Evolutionary conservation across 2,888 invertebrate genomes (phyloP).

Genomic region (Choreutis nemorana): DNA sequence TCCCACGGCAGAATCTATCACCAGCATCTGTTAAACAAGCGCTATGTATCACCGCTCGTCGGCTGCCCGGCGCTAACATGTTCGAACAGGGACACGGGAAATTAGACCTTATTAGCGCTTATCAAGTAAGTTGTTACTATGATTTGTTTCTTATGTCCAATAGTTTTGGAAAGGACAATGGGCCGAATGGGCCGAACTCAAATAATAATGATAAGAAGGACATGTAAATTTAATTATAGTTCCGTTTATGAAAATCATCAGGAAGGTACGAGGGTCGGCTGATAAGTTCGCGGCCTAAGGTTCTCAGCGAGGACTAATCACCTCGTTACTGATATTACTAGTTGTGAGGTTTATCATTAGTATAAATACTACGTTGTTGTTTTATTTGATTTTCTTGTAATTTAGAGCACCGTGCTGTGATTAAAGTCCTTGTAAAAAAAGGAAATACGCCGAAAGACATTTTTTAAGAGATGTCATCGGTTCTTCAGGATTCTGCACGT

Average conservation of each 20-base stretch:
- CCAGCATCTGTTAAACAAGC: slow-evolving; percentile 97
- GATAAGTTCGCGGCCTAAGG: too few relatives aligned
- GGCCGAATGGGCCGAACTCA: too few relatives aligned
- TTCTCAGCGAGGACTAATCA: too few relatives aligned
- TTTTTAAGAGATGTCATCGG: neutral
- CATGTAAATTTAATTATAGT: neutral
- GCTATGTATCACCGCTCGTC: slow-evolving; percentile 86
- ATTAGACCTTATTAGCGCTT: slow-evolving; percentile 88
- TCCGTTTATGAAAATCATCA: neutral
- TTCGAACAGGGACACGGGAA: slow-evolving; percentile 98
- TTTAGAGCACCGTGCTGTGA: too few relatives aligned
- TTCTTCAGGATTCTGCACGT: neutral
- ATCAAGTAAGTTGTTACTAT: slow-evolving; percentile 63
- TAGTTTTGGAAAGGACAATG: too few relatives aligned
- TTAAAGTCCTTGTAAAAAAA: neutral
- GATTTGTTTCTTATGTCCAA: slow-evolving; percentile 2
- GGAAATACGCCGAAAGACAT: neutral
- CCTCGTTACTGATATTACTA: too few relatives aligned
- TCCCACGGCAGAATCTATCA: slow-evolving; percentile 76
- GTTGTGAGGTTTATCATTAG: too few relatives aligned
- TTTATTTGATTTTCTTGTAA: too few relatives aligned
- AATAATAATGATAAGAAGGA: neutral
- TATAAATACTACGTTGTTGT: too few relatives aligned
- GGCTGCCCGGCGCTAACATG: slow-evolving; percentile 89
- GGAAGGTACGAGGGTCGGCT: neutral